Evolutionary conservation across 2,888 invertebrate species (phyloP).

Genomic region (Amiota mariae): DNA sequence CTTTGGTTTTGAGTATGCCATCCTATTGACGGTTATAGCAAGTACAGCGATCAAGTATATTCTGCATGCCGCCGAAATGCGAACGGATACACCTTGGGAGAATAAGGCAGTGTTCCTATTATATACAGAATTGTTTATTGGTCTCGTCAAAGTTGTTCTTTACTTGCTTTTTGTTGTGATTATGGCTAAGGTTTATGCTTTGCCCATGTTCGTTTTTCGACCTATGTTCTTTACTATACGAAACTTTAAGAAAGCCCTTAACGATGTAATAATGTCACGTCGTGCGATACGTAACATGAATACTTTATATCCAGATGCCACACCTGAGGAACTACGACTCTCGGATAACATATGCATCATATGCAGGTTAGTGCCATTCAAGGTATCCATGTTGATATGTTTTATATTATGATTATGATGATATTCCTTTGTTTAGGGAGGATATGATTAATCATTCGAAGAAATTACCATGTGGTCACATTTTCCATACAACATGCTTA

Average conservation of each 20-base stretch:
- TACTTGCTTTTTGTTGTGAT: conserved; percentile 95
- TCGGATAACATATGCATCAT: conserved; percentile 99
- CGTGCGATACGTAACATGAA: conserved; percentile 99
- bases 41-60: conserved; percentile 95
- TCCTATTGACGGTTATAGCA: conserved; percentile 91
- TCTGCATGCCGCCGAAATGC: conserved; percentile 88
- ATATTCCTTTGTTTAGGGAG: conserved; percentile 71
- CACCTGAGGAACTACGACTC: conserved; percentile 89
- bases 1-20: conserved; percentile 99
- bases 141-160: conserved; percentile 86
- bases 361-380: conserved; percentile 79
- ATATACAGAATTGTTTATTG: conserved; percentile 96
- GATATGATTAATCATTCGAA: conserved; percentile 86
- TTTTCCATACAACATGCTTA: conserved; percentile 98
- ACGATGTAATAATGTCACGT: conserved; percentile 96
- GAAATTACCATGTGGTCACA: conserved; percentile 98
- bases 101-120: conserved; percentile 98
- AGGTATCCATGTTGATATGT: neutral
- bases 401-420: neutral
- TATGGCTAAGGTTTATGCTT: conserved; percentile 97
- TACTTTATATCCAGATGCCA: conserved; percentile 96
- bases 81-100: conserved; percentile 95
- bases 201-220: conserved; percentile 97
- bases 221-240: conserved; percentile 99
- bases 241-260: conserved; percentile 97